Conservation (phyloP, 1,140 invertebrate genomes). For the Drosophila sulfurigaster region DNA sequence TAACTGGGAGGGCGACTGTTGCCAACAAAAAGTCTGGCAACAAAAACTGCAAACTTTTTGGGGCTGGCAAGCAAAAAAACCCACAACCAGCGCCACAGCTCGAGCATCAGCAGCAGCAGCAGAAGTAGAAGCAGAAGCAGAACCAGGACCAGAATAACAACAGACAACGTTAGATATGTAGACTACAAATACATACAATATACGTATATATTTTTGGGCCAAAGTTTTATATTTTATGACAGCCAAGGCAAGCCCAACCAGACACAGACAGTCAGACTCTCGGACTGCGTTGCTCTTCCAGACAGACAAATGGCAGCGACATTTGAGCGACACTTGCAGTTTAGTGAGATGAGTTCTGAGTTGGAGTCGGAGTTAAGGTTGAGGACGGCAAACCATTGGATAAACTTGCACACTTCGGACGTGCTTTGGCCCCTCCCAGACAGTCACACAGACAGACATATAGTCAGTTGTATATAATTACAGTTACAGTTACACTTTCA, state of each 20-base stretch:
- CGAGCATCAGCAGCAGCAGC: background rate
- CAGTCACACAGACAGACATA: constrained; percentile 42
- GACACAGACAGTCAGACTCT: constrained; percentile 23
- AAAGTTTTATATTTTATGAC: constrained; percentile 82
- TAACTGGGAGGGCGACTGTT: constrained; percentile 50
- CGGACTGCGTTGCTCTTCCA: constrained; percentile 5
- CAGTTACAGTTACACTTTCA: constrained; percentile 80
- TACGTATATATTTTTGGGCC: constrained; percentile 55
- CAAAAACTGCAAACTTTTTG: constrained; percentile 77
- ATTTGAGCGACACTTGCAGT: constrained; percentile 80
- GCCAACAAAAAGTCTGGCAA: constrained; percentile 61
- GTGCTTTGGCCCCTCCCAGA: constrained; percentile 31
- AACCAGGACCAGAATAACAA: constrained; percentile 20
- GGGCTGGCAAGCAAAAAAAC: constrained; percentile 28
- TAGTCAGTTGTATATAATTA: constrained; percentile 76
- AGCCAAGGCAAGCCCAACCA: constrained; percentile 51
- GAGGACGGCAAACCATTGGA: constrained; percentile 47
- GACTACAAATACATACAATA: constrained; percentile 11
- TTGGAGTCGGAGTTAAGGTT: constrained; percentile 11
- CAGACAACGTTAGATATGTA: constrained; percentile 30
- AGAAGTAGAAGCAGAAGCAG: constrained; percentile 1
- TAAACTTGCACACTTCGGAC: constrained; percentile 62
- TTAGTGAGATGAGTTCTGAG: constrained; percentile 37
- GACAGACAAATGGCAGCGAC: constrained; percentile 59
- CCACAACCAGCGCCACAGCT: constrained; percentile 32